phyloP scores from a whole-genome alignment of 1,140 invertebrate genomes.

The Lutraria rhynchaena region DNA sequence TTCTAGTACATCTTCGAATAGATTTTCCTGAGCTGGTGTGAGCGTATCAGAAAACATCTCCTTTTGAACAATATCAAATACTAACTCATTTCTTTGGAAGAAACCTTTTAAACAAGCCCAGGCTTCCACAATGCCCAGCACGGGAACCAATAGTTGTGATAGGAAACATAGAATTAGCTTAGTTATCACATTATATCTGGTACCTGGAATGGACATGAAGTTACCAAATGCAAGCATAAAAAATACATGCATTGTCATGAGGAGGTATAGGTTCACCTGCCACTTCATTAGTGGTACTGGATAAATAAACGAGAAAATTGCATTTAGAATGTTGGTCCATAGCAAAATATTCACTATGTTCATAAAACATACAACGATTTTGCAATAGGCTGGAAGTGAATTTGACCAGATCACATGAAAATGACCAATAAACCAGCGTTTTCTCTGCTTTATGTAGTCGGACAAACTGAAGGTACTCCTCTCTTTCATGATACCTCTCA shows the following conservation, averaged over 20 bases:
- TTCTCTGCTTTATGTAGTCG: conserved; percentile 97
- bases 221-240: conserved; percentile 9
- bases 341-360: conserved; percentile 20
- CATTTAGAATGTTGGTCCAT: conserved; percentile 36
- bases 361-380: not conserved
- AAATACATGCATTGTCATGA: not conserved
- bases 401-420: conserved; percentile 20
- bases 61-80: conserved; percentile 17
- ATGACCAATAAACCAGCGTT: conserved; percentile 98
- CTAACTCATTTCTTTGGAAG: not conserved
- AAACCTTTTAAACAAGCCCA: not conserved
- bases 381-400: conserved; percentile 26
- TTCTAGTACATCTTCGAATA: no score
- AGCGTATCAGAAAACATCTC: no score
- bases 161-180: not conserved
- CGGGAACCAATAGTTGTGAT: not conserved
- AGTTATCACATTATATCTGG: not conserved
- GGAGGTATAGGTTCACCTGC: not conserved
- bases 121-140: not conserved
- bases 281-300: conserved; percentile 29
- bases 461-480: conserved; percentile 97
- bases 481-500: conserved; percentile 94
- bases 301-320: not conserved
- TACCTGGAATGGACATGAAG: not conserved
- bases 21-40: no score